Percentiles rank a stretch among this genome's conserved stretches.
phyloP scores from a whole-genome alignment of 2,113 vertebrate species.

The Motacilla tschutschensis region DNA sequence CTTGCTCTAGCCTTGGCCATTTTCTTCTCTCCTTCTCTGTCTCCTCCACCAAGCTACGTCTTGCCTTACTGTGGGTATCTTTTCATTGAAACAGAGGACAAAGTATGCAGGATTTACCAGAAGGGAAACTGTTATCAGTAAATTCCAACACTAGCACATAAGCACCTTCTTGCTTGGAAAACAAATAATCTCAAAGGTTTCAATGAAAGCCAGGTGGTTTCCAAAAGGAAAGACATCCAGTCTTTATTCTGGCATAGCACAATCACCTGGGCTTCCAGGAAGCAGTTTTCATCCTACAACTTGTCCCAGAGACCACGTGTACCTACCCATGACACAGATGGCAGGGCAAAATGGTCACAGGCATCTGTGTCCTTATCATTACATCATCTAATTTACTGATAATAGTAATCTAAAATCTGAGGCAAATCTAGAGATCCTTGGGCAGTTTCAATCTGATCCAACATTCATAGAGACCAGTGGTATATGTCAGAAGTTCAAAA shows the following conservation, averaged over 20 bases:
- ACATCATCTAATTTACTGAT: not conserved
- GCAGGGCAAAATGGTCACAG: not conserved
- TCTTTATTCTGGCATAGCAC: not conserved
- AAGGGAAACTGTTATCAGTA: not conserved
- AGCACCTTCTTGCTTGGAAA: not conserved
- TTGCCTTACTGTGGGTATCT: not conserved
- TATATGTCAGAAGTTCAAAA: not conserved
- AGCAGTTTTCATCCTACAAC: not conserved
- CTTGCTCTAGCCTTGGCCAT: not conserved
- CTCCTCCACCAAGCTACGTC: not conserved
- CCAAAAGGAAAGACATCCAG: not conserved
- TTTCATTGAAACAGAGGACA: not conserved
- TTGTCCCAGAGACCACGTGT: not conserved
- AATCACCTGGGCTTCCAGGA: not conserved
- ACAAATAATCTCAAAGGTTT: not conserved
- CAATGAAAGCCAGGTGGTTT: not conserved
- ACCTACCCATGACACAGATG: accelerated
- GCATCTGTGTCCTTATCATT: too few species aligned
- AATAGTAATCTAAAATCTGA: not conserved
- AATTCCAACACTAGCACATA: accelerated
- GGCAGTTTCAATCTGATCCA: not conserved
- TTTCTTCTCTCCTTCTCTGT: not conserved
- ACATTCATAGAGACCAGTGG: not conserved
- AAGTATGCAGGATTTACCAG: not conserved
- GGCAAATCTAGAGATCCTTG: not conserved